Conservation (phyloP, 2,888 invertebrate species). For the Phania funesta region DNA sequence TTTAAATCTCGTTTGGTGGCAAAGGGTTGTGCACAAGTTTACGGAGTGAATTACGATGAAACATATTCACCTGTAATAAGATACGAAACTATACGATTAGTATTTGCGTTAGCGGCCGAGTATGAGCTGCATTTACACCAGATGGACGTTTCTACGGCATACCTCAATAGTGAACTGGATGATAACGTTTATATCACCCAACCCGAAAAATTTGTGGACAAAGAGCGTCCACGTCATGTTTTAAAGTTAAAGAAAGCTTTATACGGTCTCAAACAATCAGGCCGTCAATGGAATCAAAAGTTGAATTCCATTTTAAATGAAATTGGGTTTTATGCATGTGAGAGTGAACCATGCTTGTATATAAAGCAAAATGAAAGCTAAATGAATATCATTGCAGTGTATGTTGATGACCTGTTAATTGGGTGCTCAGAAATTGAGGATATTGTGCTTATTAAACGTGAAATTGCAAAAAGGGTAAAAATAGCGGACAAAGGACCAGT, state of each 20-base stretch:
- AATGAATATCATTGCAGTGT: conserved; percentile 40
- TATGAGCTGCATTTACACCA: conserved; percentile 41
- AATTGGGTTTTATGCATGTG: conserved; percentile 45
- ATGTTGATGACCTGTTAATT: conserved; percentile 55
- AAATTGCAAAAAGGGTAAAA: conserved; percentile 7
- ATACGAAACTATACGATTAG: conserved; percentile 31
- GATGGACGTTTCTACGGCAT: conserved; percentile 60
- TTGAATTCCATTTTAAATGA: conserved; percentile 6
- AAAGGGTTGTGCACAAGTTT: conserved; percentile 49
- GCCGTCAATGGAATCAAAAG: conserved; percentile 61
- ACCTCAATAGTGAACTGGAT: conserved; percentile 58
- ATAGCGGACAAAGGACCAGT: conserved; percentile 40
- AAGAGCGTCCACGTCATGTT: conserved; percentile 44
- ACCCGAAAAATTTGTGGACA: conserved; percentile 52
- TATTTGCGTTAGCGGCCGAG: conserved; percentile 44
- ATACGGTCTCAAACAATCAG: conserved; percentile 69
- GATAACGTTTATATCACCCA: conserved; percentile 60
- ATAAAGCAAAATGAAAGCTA: conserved; percentile 10
- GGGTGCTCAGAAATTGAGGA: conserved; percentile 35
- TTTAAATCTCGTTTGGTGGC: conserved; percentile 66
- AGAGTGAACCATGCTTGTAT: conserved; percentile 62
- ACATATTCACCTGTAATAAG: conserved; percentile 45
- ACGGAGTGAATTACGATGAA: conserved; percentile 55
- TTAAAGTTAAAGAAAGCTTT: conserved; percentile 63
- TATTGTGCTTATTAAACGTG: not conserved